Evolutionary conservation across 2,888 invertebrate genomes (phyloP).

Genomic region (Polietes domitor): DNA sequence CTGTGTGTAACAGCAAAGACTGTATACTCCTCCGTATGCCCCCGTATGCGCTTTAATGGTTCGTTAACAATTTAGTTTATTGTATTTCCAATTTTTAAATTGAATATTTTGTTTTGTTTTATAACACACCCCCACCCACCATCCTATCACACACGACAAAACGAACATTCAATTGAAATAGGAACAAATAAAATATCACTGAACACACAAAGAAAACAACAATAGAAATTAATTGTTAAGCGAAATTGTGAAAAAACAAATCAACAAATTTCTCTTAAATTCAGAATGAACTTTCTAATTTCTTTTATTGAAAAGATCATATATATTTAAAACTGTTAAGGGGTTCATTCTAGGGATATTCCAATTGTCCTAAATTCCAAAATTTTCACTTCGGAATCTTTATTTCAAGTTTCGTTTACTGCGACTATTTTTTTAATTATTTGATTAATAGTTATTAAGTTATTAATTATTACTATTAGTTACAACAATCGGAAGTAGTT

Average conservation of each 20-base stretch:
- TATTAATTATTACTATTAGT: constrained; percentile 32
- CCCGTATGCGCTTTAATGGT: neutral
- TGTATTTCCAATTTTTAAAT: neutral
- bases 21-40: neutral
- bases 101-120: neutral
- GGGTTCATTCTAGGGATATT: neutral
- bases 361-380: neutral
- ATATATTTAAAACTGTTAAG: neutral
- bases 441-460: constrained; percentile 46
- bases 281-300: neutral
- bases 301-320: neutral
- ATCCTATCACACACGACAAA: neutral
- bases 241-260: constrained; percentile 55
- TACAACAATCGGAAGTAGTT: constrained; percentile 33
- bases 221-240: constrained; percentile 66
- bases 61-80: neutral
- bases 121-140: neutral
- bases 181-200: neutral
- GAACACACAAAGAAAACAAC: constrained; percentile 22
- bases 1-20: neutral
- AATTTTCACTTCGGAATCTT: neutral
- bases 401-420: neutral
- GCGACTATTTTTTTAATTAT: neutral
- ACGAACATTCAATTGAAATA: neutral
- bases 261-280: constrained; percentile 9